Percentiles rank a stretch among this genome's conserved stretches.
Conservation (phyloP, 2,888 invertebrate species). For the Steinernema scapterisci region DNA sequence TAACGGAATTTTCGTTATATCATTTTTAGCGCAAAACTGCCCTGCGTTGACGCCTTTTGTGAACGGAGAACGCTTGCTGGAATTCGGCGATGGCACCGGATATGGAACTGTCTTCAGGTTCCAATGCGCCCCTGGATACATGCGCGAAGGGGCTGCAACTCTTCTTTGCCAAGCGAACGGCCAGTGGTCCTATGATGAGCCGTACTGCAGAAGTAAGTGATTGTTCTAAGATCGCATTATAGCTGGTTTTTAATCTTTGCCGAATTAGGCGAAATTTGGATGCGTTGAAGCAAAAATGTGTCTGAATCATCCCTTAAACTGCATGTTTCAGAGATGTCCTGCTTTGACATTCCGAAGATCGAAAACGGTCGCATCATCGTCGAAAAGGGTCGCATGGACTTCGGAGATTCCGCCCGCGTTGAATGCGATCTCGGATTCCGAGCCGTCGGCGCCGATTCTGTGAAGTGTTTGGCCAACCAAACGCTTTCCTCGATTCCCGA, state of each 20-base stretch:
- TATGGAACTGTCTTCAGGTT: constrained; percentile 66
- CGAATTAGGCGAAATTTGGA: no score
- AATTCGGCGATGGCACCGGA: constrained; percentile 67
- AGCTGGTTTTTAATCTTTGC: no score
- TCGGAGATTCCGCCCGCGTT: constrained; percentile 62
- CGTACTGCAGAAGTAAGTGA: constrained; percentile 86
- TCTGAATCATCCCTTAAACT: constrained; percentile 3
- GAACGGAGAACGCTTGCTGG: constrained; percentile 60
- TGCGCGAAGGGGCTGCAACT: constrained; percentile 74
- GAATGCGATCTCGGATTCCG: constrained; percentile 61
- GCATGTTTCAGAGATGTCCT: constrained; percentile 61
- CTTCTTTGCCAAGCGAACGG: constrained; percentile 86
- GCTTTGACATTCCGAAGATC: constrained; percentile 59
- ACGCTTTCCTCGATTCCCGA: constrained; percentile 58
- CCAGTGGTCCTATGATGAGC: constrained; percentile 88
- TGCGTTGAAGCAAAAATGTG: no score
- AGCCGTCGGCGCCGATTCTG: constrained; percentile 56
- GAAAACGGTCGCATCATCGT: constrained; percentile 54
- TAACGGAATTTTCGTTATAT: background rate
- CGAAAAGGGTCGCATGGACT: constrained; percentile 42
- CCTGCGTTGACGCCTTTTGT: constrained; percentile 60
- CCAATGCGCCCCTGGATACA: constrained; percentile 64
- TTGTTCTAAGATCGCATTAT: background rate
- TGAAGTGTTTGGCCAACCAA: constrained; percentile 66
- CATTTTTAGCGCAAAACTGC: constrained; percentile 61